Conservation (phyloP, 2,797 vertebrate genomes). For the Phrynocephalus vlangalii region DNA sequence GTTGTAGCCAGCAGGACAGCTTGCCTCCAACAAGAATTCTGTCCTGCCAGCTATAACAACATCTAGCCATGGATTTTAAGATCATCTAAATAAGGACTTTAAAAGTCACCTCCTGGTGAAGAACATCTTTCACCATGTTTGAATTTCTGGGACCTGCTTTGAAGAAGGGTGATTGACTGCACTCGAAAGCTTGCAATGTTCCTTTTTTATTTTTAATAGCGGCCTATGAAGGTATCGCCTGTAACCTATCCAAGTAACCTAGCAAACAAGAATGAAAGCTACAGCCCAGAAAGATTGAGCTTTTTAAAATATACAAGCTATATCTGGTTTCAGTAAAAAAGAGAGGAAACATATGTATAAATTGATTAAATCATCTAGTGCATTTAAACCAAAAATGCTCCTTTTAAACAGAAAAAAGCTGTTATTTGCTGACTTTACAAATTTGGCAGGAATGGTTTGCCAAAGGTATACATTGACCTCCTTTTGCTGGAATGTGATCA, state of each 20-base stretch:
- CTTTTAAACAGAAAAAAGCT: neutral
- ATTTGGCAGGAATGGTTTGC: neutral
- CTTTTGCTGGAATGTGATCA: slow-evolving; percentile 40
- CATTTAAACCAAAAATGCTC: neutral
- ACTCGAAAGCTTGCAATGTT: too few species aligned
- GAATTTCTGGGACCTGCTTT: too few species aligned
- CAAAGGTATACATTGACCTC: neutral
- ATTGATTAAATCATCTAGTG: neutral
- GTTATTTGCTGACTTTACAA: neutral
- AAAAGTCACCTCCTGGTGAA: too few species aligned
- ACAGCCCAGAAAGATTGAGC: neutral
- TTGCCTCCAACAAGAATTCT: too few species aligned
- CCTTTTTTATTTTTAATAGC: too few species aligned
- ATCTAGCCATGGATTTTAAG: too few species aligned
- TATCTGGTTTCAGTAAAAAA: neutral
- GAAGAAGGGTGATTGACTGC: too few species aligned
- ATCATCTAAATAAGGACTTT: too few species aligned
- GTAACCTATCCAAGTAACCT: neutral
- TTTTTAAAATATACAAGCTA: neutral
- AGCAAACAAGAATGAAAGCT: neutral
- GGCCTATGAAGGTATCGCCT: too few species aligned
- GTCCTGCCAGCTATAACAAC: too few species aligned
- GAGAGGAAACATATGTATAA: neutral
- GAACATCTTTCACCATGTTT: too few species aligned
- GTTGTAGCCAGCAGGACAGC: too few species aligned